phyloP scores from a whole-genome alignment of 2,113 vertebrate species.

The Pongo abelii region DNA sequence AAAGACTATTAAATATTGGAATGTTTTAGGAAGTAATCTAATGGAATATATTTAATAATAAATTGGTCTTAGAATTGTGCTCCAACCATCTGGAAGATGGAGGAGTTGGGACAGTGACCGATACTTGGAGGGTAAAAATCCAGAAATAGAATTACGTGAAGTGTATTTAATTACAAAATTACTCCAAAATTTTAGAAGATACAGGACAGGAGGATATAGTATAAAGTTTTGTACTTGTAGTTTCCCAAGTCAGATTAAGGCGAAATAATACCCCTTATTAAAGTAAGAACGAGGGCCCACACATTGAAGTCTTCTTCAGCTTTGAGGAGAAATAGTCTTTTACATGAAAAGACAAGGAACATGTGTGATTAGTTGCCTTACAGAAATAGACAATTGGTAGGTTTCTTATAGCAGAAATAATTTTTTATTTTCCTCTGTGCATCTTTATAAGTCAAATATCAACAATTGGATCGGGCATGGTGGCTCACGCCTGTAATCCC shows the following conservation, averaged over 20 bases:
- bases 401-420: conserved; percentile 26
- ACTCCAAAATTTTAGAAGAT: conserved; percentile 13
- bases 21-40: conserved; percentile 22
- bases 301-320: not conserved
- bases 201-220: not conserved
- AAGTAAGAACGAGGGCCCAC: not conserved
- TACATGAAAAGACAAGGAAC: not conserved
- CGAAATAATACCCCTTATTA: not conserved
- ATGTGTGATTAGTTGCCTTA: conserved; percentile 6
- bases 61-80: not conserved
- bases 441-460: conserved; percentile 33
- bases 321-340: conserved; percentile 1
- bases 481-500: no score
- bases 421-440: not conserved
- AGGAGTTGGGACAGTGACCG: not conserved
- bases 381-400: not conserved
- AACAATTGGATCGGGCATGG: not conserved
- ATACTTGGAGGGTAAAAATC: not conserved
- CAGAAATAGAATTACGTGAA: conserved; percentile 33
- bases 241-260: not conserved
- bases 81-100: not conserved
- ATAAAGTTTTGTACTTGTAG: conserved; percentile 24
- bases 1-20: not conserved
- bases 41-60: not conserved
- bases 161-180: conserved; percentile 56